A percentile compares a stretch with the other conserved stretches of the same genome.
phyloP scores from a whole-genome alignment of 2,113 vertebrate species.

The Prinia subflava region DNA sequence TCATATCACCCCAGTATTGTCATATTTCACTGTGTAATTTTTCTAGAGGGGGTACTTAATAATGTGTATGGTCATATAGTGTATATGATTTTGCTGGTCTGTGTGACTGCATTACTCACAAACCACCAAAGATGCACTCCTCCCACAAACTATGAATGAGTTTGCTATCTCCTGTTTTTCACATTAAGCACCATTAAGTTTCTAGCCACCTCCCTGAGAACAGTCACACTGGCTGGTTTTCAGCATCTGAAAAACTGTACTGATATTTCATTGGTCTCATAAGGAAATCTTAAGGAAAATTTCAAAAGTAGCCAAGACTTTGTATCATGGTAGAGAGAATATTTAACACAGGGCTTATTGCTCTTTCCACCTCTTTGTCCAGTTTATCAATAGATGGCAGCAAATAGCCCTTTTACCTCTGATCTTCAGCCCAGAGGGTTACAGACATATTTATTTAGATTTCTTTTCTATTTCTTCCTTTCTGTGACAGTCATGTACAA shows the following conservation, averaged over 20 bases:
- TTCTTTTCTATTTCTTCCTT: not conserved
- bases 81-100: not conserved
- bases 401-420: constrained; percentile 32
- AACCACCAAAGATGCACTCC: not conserved
- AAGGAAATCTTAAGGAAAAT: not conserved
- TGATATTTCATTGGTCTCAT: not conserved
- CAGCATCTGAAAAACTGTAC: not conserved
- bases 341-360: not conserved
- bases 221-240: not conserved
- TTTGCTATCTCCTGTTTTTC: not conserved
- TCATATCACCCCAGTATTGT: not conserved
- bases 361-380: not conserved
- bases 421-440: not conserved
- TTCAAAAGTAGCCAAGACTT: not conserved
- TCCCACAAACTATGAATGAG: not conserved
- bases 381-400: constrained; percentile 48
- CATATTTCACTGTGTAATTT: not conserved
- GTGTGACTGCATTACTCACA: not conserved
- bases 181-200: not conserved
- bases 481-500: rapidly evolving
- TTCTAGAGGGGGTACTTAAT: not conserved
- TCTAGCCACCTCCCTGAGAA: not conserved
- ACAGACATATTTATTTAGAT: not conserved
- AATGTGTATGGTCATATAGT: not conserved
- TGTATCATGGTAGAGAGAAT: rapidly evolving